Percentiles rank a stretch among this genome's conserved stretches.
phyloP scores from a whole-genome alignment of 2,113 vertebrate species.

The Galemys pyrenaicus region DNA sequence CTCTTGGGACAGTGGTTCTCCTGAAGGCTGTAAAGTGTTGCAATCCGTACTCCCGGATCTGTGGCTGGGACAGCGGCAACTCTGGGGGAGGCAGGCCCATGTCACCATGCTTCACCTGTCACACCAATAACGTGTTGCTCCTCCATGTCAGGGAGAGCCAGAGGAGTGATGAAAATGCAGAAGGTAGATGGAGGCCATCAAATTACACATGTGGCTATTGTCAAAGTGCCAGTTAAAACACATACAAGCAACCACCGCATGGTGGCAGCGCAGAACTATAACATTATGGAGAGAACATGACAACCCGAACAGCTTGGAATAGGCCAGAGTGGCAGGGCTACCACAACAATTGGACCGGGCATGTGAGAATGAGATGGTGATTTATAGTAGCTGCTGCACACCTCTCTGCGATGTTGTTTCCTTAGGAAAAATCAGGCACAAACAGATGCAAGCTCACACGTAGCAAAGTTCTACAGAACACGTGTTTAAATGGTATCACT shows the following conservation, averaged over 20 bases:
- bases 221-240: background rate
- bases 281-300: background rate
- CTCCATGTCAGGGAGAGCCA: background rate
- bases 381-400: background rate
- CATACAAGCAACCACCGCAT: background rate
- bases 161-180: background rate
- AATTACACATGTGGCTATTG: background rate
- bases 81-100: background rate
- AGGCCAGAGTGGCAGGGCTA: background rate
- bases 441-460: accelerated
- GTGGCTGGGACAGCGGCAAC: background rate
- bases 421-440: background rate
- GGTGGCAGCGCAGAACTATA: slow-evolving; percentile 68
- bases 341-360: accelerated
- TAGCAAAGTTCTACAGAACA: background rate
- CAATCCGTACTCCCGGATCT: background rate
- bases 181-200: background rate
- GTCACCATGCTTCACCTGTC: background rate
- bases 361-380: background rate
- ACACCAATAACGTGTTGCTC: background rate
- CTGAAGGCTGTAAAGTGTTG: background rate
- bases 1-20: background rate
- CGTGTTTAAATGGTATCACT: background rate
- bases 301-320: accelerated
- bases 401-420: background rate